These are phyloP conservation scores for Camelus dromedarius DNA, from an alignment of 2,113 vertebrate genomes.

Conservation along the genomic window DNA sequence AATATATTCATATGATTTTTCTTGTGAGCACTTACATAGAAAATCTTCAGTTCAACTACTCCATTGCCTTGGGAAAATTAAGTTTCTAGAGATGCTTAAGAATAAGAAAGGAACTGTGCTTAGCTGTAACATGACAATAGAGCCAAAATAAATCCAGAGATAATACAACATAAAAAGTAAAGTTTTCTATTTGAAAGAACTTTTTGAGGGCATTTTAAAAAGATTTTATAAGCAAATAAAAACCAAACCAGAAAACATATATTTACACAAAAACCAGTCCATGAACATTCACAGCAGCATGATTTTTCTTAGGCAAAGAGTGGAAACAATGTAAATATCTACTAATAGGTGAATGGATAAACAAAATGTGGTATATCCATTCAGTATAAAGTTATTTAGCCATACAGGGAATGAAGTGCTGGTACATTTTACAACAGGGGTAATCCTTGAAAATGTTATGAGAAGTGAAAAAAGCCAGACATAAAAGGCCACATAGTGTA, in stretches of 20 bases:
- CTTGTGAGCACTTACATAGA: not conserved
- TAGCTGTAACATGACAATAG: not conserved
- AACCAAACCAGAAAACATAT: not conserved
- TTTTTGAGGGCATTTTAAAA: not conserved
- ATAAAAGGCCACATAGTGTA: not conserved
- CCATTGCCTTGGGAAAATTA: not conserved
- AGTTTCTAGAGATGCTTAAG: slow-evolving; percentile 1
- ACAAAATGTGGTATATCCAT: not conserved
- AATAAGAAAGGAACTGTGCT: not conserved
- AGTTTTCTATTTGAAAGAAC: not conserved
- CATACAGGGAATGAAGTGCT: not conserved
- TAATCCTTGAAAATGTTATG: not conserved
- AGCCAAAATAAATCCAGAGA: not conserved
- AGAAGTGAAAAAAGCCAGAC: not conserved
- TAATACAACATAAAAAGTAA: not conserved
- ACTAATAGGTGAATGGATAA: not conserved
- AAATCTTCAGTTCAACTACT: not conserved
- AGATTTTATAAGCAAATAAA: not conserved
- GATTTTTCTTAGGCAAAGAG: not conserved
- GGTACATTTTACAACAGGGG: not conserved
- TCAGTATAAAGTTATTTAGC: not conserved
- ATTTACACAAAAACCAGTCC: not conserved
- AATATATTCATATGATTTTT: not conserved
- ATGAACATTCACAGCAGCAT: not conserved
- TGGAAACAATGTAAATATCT: not conserved